Evolutionary conservation across 2,113 vertebrate species (phyloP).

Genomic region (Tringa solitaria): DNA sequence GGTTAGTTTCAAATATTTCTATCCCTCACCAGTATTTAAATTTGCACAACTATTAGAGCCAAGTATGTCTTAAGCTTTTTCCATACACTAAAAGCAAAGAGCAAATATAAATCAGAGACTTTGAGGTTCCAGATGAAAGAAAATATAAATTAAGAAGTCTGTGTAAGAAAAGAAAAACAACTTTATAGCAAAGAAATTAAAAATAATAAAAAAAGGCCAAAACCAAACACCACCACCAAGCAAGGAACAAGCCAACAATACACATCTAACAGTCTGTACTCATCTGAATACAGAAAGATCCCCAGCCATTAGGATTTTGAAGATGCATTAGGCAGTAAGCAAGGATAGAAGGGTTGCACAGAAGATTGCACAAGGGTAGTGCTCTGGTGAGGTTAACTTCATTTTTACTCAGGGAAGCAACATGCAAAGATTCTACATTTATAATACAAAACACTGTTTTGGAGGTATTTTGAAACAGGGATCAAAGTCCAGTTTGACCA

Average conservation of each 20-base stretch:
- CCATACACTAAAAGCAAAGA: neutral
- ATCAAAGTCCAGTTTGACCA: neutral
- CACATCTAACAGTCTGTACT: neutral
- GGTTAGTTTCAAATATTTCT: neutral
- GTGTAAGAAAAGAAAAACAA: neutral
- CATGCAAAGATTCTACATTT: fast-evolving
- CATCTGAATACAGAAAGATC: neutral
- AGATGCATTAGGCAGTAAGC: neutral
- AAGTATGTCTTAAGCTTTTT: conserved; percentile 18
- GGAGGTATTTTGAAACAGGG: neutral
- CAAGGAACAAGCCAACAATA: neutral
- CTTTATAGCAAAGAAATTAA: neutral
- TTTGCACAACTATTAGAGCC: neutral
- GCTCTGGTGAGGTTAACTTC: neutral
- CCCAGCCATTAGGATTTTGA: neutral
- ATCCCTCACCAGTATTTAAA: neutral
- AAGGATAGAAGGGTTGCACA: neutral
- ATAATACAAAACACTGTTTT: neutral
- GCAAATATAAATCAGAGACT: neutral
- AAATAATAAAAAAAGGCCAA: neutral
- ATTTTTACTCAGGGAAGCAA: neutral
- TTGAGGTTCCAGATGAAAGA: neutral
- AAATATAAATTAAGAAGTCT: neutral
- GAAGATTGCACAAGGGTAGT: neutral
- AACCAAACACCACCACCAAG: neutral